A percentile compares a stretch with the other conserved stretches of the same genome.
phyloP scores from a whole-genome alignment of 2,797 vertebrate species.

The Chelon labrosus region DNA sequence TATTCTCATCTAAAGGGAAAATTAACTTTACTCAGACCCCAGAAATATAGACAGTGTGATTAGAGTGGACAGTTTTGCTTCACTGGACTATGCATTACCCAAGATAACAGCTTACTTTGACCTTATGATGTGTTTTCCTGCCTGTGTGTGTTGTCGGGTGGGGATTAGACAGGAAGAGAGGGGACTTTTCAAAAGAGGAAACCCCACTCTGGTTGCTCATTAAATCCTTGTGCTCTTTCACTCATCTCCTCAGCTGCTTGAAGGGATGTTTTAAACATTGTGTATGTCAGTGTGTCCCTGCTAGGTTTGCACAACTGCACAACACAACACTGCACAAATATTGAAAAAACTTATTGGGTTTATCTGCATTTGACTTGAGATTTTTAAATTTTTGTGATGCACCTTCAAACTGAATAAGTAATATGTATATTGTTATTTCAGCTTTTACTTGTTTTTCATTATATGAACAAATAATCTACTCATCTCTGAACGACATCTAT shows the following conservation, averaged over 20 bases:
- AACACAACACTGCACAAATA: background rate
- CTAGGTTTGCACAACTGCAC: conserved; percentile 5
- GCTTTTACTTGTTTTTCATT: background rate
- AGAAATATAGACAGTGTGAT: conserved; percentile 58
- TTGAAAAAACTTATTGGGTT: background rate
- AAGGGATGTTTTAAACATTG: conserved; percentile 21
- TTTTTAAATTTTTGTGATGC: background rate
- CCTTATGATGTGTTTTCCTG: conserved; percentile 64
- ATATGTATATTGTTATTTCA: too few species aligned
- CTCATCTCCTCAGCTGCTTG: conserved; percentile 25
- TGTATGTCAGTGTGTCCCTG: background rate
- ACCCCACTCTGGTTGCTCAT: conserved; percentile 40
- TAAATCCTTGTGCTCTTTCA: conserved; percentile 33
- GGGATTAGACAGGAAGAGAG: conserved; percentile 14
- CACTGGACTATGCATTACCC: conserved; percentile 65
- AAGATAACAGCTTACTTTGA: conserved; percentile 57
- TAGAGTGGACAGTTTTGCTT: conserved; percentile 50
- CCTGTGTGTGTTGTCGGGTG: conserved; percentile 28
- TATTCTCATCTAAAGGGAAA: conserved; percentile 51
- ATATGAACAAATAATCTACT: background rate
- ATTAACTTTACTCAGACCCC: conserved; percentile 40
- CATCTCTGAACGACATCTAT: conserved; percentile 8
- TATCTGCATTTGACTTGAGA: background rate
- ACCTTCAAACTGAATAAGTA: background rate
- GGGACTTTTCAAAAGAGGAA: conserved; percentile 29